These are phyloP conservation scores for Creontiades dilutus DNA, from an alignment of 2,888 invertebrate species.

Conservation along the genomic window DNA sequence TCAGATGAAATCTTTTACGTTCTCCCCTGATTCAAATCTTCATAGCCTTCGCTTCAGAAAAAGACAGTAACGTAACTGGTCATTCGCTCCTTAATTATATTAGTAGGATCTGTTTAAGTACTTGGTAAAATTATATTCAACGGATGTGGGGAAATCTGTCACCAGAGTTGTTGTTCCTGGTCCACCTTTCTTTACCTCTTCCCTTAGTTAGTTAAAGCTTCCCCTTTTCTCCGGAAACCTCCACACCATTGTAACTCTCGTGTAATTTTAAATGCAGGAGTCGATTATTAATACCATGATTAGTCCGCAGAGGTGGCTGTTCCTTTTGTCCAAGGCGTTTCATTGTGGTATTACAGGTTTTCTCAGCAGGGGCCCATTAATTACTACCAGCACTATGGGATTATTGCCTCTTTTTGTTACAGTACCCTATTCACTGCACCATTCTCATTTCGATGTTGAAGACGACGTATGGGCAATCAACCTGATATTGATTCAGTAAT, in stretches of 20 bases:
- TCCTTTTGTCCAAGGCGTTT: not conserved
- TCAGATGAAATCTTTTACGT: too few relatives aligned
- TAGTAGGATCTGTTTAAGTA: too few relatives aligned
- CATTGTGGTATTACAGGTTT: not conserved
- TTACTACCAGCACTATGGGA: not conserved
- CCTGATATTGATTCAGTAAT: constrained; percentile 3
- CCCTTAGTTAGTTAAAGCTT: not conserved
- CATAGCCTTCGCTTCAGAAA: too few relatives aligned
- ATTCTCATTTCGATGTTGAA: not conserved
- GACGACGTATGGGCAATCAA: not conserved
- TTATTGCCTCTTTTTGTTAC: constrained; percentile 5
- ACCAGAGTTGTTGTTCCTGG: not conserved
- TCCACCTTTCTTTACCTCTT: not conserved
- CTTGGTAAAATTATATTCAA: too few relatives aligned
- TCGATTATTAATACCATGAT: not conserved
- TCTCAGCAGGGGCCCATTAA: not conserved
- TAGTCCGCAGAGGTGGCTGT: not conserved
- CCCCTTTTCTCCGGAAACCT: not conserved
- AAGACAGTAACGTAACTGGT: too few relatives aligned
- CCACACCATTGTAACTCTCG: not conserved
- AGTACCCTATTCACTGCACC: not conserved
- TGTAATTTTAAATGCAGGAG: not conserved
- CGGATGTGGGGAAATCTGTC: too few relatives aligned
- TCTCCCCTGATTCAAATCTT: too few relatives aligned
- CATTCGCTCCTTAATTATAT: too few relatives aligned